Conservation (phyloP, 2,888 invertebrate genomes). For the Lamproptera curius region DNA sequence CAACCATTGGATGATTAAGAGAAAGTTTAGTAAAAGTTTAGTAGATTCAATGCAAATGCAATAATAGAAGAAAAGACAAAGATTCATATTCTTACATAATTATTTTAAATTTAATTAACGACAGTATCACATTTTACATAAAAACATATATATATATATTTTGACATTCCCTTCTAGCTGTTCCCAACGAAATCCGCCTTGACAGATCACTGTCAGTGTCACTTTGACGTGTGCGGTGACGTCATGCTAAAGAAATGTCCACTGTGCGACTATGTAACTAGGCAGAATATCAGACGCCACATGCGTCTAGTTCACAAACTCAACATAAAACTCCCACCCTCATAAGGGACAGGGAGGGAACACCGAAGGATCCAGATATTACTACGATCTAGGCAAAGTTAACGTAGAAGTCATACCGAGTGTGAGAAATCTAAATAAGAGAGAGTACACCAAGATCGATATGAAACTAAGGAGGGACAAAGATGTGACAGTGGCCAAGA, state of each 20-base stretch:
- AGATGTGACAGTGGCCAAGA: slow-evolving; percentile 39
- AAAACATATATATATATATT: no score
- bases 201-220: slow-evolving; percentile 48
- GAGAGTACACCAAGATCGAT: slow-evolving; percentile 45
- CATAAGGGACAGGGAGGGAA: slow-evolving; percentile 38
- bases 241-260: slow-evolving; percentile 57
- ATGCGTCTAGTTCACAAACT: slow-evolving; percentile 39
- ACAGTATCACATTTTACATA: no score
- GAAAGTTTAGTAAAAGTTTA: no score
- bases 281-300: slow-evolving; percentile 37
- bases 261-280: slow-evolving; percentile 46
- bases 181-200: slow-evolving; percentile 49
- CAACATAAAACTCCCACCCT: slow-evolving; percentile 33
- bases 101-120: no score
- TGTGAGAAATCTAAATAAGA: slow-evolving; percentile 49
- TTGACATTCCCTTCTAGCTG: slow-evolving; percentile 48
- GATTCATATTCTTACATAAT: no score
- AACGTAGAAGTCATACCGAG: slow-evolving; percentile 57
- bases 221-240: slow-evolving; percentile 53
- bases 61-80: no score
- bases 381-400: slow-evolving; percentile 38
- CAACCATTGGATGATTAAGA: no score
- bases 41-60: no score
- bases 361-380: slow-evolving; percentile 38
- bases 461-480: slow-evolving; percentile 37